Conservation (phyloP, 2,888 invertebrate genomes). For the Coecobrya sp. region DNA sequence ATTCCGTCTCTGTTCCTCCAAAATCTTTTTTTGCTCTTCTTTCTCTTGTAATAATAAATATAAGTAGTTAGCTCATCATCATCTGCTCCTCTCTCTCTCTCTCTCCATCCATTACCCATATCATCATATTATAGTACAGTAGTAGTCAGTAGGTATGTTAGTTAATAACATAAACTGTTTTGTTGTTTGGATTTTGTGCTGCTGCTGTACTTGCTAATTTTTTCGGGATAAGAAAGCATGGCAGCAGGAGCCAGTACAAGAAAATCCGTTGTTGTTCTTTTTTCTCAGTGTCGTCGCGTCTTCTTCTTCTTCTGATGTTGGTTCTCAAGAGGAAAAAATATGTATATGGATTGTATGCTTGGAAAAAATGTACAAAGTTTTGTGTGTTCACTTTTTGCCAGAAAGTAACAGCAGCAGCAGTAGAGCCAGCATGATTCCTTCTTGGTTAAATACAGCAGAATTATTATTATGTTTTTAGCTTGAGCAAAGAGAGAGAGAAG, state of each 20-base stretch:
- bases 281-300: not conserved
- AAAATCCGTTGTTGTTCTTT: conserved; percentile 41
- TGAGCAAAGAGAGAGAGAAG: no score
- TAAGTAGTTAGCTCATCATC: conserved; percentile 17
- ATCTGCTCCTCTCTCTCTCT: not conserved
- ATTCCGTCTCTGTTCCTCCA: conserved; percentile 35
- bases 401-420: conserved; percentile 37
- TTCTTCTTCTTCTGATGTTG: not conserved
- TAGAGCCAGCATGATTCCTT: conserved; percentile 76
- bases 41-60: conserved; percentile 20
- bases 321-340: conserved; percentile 13
- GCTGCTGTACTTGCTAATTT: conserved; percentile 21
- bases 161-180: conserved; percentile 34
- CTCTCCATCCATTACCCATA: not conserved
- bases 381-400: conserved; percentile 67
- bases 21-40: not conserved
- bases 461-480: conserved; percentile 3
- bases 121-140: not conserved
- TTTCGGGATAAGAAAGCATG: conserved; percentile 10
- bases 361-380: conserved; percentile 1
- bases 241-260: not conserved
- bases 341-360: not conserved
- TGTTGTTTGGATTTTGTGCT: not conserved
- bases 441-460: conserved; percentile 4
- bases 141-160: not conserved